Conservation (phyloP, 2,888 invertebrate species). For the Lasioglossum lativentre region DNA sequence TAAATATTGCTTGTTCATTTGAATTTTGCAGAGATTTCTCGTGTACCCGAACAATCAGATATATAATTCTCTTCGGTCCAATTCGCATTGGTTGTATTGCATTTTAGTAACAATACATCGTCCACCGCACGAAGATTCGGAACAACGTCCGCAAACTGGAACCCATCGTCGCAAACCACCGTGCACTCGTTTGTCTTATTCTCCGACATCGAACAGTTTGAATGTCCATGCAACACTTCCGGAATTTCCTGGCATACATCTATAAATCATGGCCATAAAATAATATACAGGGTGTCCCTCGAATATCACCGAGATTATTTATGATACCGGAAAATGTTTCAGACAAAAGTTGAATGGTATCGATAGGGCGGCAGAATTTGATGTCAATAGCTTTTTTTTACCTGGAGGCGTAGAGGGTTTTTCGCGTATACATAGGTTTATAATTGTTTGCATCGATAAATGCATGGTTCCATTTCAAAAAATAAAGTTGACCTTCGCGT, state of each 20-base stretch:
- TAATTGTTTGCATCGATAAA: too few relatives aligned
- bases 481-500: too few relatives aligned
- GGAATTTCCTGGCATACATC: slow-evolving; percentile 84
- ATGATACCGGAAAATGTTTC: too few relatives aligned
- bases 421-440: too few relatives aligned
- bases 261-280: slow-evolving; percentile 37
- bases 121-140: slow-evolving; percentile 67
- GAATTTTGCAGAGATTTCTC: neutral
- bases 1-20: neutral
- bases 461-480: too few relatives aligned
- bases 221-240: slow-evolving; percentile 85
- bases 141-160: slow-evolving; percentile 86
- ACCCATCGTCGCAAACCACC: slow-evolving; percentile 87
- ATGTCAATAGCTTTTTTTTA: too few relatives aligned
- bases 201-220: slow-evolving; percentile 84
- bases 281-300: neutral
- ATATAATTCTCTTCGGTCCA: slow-evolving; percentile 70
- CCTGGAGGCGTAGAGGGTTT: too few relatives aligned
- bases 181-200: slow-evolving; percentile 85
- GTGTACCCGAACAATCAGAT: slow-evolving; percentile 87
- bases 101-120: slow-evolving; percentile 77
- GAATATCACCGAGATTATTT: too few relatives aligned
- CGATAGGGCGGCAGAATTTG: too few relatives aligned
- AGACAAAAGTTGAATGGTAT: too few relatives aligned
- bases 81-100: slow-evolving; percentile 60